phyloP scores from a whole-genome alignment of 1,140 invertebrate species.

The Brachionus calyciflorus region DNA sequence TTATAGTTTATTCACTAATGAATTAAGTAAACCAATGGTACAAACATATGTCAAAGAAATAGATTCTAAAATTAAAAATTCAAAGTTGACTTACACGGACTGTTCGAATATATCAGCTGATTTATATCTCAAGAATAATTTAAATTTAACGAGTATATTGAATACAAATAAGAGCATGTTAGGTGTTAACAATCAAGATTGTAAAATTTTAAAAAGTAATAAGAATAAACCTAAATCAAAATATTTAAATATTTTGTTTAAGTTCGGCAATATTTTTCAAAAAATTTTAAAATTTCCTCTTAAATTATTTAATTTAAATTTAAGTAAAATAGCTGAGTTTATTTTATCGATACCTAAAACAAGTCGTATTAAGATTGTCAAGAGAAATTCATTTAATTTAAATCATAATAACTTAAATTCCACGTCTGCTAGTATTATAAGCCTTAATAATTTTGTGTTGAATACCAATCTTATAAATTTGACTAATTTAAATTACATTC shows the following conservation, averaged over 20 bases:
- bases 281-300: slow-evolving; percentile 6
- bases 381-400: background rate
- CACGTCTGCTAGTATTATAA: background rate
- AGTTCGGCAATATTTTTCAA: background rate
- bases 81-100: background rate
- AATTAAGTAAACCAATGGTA: background rate
- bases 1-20: slow-evolving; percentile 26
- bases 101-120: slow-evolving; percentile 5
- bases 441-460: background rate
- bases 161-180: background rate
- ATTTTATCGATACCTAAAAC: background rate
- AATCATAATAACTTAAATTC: background rate
- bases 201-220: no score
- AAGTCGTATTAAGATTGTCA: background rate
- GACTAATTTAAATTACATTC: slow-evolving; percentile 21
- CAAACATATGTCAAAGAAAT: background rate
- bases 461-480: slow-evolving; percentile 30
- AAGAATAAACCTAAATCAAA: background rate
- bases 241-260: background rate
- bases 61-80: background rate
- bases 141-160: background rate
- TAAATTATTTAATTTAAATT: background rate
- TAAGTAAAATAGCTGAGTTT: no score
- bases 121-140: background rate
- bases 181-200: no score